Percentiles rank a stretch among this genome's conserved stretches.
Evolutionary conservation across 2,888 invertebrate genomes (phyloP).

Genomic region (Troilus luridus): DNA sequence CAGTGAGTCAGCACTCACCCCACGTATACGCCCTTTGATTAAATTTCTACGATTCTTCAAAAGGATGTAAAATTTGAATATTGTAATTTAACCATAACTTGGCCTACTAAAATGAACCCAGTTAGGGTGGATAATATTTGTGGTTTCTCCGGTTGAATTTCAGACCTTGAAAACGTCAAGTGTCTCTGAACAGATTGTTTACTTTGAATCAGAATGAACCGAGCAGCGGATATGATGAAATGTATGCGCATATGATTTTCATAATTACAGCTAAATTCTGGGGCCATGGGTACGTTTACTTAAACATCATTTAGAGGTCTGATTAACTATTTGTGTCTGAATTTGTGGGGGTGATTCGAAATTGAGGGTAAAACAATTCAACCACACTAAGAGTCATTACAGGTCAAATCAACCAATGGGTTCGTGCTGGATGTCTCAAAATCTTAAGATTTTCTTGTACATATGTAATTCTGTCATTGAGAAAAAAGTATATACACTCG

Average conservation of each 20-base stretch:
- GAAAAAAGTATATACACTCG: too few relatives aligned
- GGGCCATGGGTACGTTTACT: neutral
- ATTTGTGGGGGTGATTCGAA: neutral
- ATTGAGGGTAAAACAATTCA: neutral
- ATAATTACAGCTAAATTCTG: constrained; percentile 50
- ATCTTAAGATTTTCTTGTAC: too few relatives aligned
- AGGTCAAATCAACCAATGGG: too few relatives aligned
- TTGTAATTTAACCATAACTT: constrained; percentile 19
- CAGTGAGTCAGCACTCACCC: neutral
- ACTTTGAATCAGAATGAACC: constrained; percentile 44
- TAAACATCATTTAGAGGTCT: constrained; percentile 5
- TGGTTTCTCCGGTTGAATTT: neutral
- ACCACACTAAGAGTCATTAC: too few relatives aligned
- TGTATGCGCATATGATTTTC: constrained; percentile 56
- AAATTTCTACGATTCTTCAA: neutral
- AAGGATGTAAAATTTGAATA: constrained; percentile 3
- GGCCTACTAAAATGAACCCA: neutral
- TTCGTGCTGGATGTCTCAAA: too few relatives aligned
- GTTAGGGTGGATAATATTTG: neutral
- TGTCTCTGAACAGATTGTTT: constrained; percentile 37
- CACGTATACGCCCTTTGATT: neutral
- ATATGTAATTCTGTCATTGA: too few relatives aligned
- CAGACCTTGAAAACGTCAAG: constrained; percentile 33
- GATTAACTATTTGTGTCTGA: neutral
- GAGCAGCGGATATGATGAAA: constrained; percentile 7